Percentiles rank a stretch among this genome's conserved stretches.
phyloP scores from a whole-genome alignment of 2,113 vertebrate species.

The Atherinomorus stipes region DNA sequence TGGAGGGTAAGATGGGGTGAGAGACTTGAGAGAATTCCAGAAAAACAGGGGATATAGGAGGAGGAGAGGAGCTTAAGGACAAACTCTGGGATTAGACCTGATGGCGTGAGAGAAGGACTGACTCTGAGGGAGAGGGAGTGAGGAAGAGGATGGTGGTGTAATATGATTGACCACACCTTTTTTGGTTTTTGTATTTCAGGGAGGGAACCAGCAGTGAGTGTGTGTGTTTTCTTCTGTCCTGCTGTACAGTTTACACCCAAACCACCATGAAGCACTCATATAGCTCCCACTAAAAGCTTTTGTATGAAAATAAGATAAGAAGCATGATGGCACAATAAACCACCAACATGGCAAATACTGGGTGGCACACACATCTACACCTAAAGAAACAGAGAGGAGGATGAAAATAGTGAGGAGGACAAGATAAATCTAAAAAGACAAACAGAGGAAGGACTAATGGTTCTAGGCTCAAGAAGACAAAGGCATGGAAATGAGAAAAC shows the following conservation, averaged over 20 bases:
- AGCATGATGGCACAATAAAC: neutral
- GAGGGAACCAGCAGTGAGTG: constrained; percentile 12
- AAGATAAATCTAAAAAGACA: neutral
- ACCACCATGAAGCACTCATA: neutral
- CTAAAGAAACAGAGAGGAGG: neutral
- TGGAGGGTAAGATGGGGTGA: constrained; percentile 69
- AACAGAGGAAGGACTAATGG: neutral
- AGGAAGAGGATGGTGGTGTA: constrained; percentile 66
- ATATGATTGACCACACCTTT: constrained; percentile 78
- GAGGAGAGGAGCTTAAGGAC: constrained; percentile 78
- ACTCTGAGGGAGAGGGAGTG: constrained; percentile 46
- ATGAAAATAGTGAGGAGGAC: neutral
- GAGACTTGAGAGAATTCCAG: constrained; percentile 72
- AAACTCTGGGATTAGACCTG: constrained; percentile 77
- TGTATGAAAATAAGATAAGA: constrained; percentile 2
- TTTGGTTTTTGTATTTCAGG: constrained; percentile 48
- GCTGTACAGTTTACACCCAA: constrained; percentile 15
- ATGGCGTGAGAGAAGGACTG: constrained; percentile 71
- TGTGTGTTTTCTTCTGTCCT: constrained; percentile 19
- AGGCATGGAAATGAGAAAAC: constrained; percentile 33
- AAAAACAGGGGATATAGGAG: constrained; percentile 75
- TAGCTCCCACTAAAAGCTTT: neutral
- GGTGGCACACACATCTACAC: neutral
- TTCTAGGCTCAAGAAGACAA: neutral
- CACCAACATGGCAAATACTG: neutral